A percentile compares a stretch with the other conserved stretches of the same genome.
phyloP scores from a whole-genome alignment of 2,888 invertebrate genomes.

The Cancer borealis region DNA sequence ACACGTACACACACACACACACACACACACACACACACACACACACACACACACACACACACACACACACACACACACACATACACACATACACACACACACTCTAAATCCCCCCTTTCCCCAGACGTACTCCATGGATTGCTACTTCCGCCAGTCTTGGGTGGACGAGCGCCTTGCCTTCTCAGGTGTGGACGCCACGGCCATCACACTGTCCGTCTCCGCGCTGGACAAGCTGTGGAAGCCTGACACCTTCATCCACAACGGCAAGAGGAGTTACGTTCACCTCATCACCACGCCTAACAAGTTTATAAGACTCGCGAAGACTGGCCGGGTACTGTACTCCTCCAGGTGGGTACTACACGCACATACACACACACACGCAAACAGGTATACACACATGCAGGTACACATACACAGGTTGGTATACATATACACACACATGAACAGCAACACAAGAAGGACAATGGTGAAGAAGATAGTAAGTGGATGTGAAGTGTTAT shows the following conservation, averaged over 20 bases:
- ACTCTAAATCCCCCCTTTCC: slow-evolving; percentile 56
- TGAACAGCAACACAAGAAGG: too few species aligned
- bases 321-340: slow-evolving; percentile 79
- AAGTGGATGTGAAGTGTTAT: too few species aligned
- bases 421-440: too few species aligned
- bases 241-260: slow-evolving; percentile 97
- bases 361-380: slow-evolving; percentile 14
- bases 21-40: not conserved
- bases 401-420: not conserved
- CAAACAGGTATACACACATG: not conserved
- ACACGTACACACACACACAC: not conserved
- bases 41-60: not conserved
- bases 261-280: slow-evolving; percentile 95
- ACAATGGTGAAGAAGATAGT: too few species aligned
- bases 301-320: slow-evolving; percentile 92
- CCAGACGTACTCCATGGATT: slow-evolving; percentile 92
- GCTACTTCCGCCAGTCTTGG: slow-evolving; percentile 93
- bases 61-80: not conserved
- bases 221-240: slow-evolving; percentile 96
- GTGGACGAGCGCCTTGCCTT: slow-evolving; percentile 89
- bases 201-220: slow-evolving; percentile 88
- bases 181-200: slow-evolving; percentile 83
- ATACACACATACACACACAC: not conserved
- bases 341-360: slow-evolving; percentile 72
- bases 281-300: slow-evolving; percentile 98